Evolutionary conservation across 2,888 invertebrate genomes (phyloP), one percentile per base, ranked within the genome.

Genomic region (Augiades crinisus): DNA sequence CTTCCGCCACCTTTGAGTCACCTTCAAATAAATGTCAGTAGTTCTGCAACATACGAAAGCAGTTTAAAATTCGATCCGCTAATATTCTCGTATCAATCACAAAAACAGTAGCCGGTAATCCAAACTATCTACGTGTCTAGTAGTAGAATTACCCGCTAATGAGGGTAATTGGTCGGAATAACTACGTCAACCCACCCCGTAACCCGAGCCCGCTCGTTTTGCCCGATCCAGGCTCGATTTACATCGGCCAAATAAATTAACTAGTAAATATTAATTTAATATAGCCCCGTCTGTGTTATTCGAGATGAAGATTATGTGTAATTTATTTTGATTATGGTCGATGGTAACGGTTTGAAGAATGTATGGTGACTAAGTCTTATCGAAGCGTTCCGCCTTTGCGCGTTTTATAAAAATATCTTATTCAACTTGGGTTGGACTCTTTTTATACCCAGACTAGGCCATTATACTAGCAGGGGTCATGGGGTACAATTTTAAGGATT

Each of bases 131-230:
- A 2, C 56, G 69, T 58, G 31, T 38, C 47, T 66, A 58, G 62
- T 62, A 63, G 72, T 67, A 67, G 75, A 74, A 72, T 78, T 72
- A 78, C 68, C 75, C 70, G 64, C 57, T 80, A 78, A 83, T 78
- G 72, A 72, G 64, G 62, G 72, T 81, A 87, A 87, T 87, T 83
- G 86, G 71, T 62, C 76, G 76, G 78, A 85, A 86, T 81, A 81
- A 81, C 72, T 72, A 64, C 70, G 69, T 78, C 54, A 62, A 50
- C 56, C 57, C 70, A n/a, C n/a, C 72, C 59, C 62, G 71, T 69
- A 50, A 59, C 64, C 52, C 46, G 44, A n/a, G n/a, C n/a, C n/a
- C n/a, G n/a, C n/a, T n/a, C n/a, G n/a, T n/a, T n/a, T n/a, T n/a
- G 56, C 62, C 60, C 65, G 59, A 65, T 63, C 65, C 13, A 16